Evolutionary conservation across 2,888 invertebrate genomes (phyloP), one percentile per base, ranked within the genome.

Genomic region (Lasioglossum leucozonium): DNA sequence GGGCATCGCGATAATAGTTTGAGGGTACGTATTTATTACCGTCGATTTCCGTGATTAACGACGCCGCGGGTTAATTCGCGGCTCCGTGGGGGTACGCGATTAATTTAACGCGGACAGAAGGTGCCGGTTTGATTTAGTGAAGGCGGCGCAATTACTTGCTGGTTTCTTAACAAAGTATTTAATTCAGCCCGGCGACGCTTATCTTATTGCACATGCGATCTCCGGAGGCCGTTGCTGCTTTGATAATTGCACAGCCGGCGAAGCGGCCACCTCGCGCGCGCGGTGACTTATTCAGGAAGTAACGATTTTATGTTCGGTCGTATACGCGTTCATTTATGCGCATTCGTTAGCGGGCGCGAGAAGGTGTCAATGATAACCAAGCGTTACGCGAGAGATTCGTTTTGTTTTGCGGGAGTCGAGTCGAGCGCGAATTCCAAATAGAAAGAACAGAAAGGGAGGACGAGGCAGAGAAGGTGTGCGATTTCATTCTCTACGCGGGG

Each of bases 151-250:
- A 44, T 72, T n/a, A 71, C 65, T 40, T 55, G 77, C 72, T 13
- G 74, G 72, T 75, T 83, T 78, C 83, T 75, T 82, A 82, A 75
- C 77, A 75, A 74, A 72, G 71, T 71, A 78, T 82, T 84, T 83
- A 84, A 84, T 83, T 84, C 78, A 77, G 77, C 73, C 82, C 69
- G 69, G 58, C 82, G 71, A 77, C 72, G 82, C 83, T 84, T 84
- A 84, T 84, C 84, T 84, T 75, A 78, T 78, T 84, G 26, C 83
- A 51, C 84, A 78, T 83, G 84, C 83, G 37, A 83, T 84, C 83
- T 84, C 8, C 10, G 51, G 18, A 65, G 75, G 74, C 16, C 51
- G n/a, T n/a, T n/a, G 73, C 47, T 77, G 77, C 78, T 83, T 83
- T 84, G 83, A 78, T 84, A 84, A 84, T 83, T 83, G 84, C 83